Conservation (phyloP, 2,888 invertebrate genomes). For the Aspidapion aeneum region DNA sequence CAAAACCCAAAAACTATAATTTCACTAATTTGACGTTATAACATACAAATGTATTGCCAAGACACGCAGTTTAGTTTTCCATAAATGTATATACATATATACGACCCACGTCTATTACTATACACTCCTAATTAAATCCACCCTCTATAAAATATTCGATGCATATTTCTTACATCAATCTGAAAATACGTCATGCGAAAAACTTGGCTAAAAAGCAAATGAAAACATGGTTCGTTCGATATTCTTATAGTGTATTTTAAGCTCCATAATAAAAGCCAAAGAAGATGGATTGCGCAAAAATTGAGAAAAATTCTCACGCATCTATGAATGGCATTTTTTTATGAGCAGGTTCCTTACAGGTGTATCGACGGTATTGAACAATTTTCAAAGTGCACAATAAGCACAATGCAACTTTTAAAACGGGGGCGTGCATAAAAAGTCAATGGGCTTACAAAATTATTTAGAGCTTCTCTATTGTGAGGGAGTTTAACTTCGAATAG, state of each 20-base stretch:
- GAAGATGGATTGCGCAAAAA: constrained; percentile 30
- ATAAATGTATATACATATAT: too few species aligned
- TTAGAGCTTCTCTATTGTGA: not conserved
- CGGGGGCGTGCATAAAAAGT: constrained; percentile 30
- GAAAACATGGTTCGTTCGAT: too few species aligned
- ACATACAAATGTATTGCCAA: too few species aligned
- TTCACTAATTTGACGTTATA: too few species aligned
- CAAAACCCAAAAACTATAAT: too few species aligned
- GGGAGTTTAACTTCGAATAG: not conserved
- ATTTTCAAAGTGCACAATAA: not conserved
- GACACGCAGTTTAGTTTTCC: too few species aligned
- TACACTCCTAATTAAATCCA: too few species aligned
- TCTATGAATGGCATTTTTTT: constrained; percentile 29
- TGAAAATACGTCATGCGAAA: not conserved
- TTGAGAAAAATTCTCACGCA: constrained; percentile 26
- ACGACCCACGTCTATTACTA: too few species aligned
- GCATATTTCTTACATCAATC: not conserved
- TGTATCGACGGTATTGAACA: not conserved
- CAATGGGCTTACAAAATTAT: constrained; percentile 11
- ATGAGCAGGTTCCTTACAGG: constrained; percentile 23
- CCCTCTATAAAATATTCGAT: not conserved
- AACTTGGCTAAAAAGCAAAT: too few species aligned
- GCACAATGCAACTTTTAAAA: constrained; percentile 18
- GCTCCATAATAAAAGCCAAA: constrained; percentile 11
- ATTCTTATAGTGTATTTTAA: too few species aligned